phyloP scores from a whole-genome alignment of 2,113 vertebrate genomes.

The Thinocorus orbignyianus region DNA sequence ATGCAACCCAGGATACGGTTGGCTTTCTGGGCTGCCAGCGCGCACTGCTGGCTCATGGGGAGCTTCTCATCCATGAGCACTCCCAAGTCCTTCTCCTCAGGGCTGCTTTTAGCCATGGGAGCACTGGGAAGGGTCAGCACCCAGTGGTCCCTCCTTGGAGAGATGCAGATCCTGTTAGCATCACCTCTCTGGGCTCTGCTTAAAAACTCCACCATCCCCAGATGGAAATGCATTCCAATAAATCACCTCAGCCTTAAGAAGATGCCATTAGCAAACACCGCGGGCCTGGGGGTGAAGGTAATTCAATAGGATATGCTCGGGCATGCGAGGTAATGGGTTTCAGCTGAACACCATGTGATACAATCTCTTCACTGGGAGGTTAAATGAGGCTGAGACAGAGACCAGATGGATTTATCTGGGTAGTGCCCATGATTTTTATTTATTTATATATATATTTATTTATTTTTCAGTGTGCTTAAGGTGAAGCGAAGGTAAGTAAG shows the following conservation, averaged over 20 bases:
- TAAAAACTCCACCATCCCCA: neutral
- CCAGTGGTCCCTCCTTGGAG: accelerated
- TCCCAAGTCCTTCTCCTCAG: too few relatives aligned
- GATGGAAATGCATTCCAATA: neutral
- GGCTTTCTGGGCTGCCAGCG: too few relatives aligned
- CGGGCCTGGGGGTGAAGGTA: constrained; percentile 37
- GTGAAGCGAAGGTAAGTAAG: constrained; percentile 30
- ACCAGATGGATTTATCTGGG: constrained; percentile 67
- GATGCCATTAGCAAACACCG: constrained; percentile 26
- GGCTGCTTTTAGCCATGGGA: too few relatives aligned
- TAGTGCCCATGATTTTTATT: neutral
- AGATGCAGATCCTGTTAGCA: accelerated
- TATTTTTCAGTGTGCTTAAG: neutral
- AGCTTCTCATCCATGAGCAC: too few relatives aligned
- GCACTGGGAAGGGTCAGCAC: neutral
- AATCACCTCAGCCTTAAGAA: constrained; percentile 40
- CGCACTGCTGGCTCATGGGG: too few relatives aligned
- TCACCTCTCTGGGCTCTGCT: neutral
- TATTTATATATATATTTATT: too few relatives aligned
- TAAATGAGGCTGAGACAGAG: constrained; percentile 68
- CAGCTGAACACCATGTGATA: constrained; percentile 50
- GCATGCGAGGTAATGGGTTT: constrained; percentile 66
- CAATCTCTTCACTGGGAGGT: constrained; percentile 45
- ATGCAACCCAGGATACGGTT: too few relatives aligned
- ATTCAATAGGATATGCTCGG: constrained; percentile 70